Evolutionary conservation across 2,113 vertebrate genomes (phyloP).

Genomic region (Genyomyrus donnyi): DNA sequence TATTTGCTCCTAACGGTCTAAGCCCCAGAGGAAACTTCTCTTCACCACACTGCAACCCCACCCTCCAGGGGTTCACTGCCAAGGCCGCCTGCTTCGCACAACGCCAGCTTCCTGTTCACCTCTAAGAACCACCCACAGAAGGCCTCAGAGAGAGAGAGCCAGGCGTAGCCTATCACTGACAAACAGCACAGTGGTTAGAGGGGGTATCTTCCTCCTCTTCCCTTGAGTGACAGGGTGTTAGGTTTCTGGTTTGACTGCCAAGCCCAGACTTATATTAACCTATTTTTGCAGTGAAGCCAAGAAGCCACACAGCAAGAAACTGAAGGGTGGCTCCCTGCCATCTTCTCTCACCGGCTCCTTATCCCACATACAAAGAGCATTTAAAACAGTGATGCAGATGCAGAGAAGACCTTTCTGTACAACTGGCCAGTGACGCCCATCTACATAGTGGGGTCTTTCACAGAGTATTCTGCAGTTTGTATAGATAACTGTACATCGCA

Average conservation of each 20-base stretch:
- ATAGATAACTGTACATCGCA: background rate
- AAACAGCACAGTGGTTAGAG: constrained; percentile 34
- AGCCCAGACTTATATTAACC: constrained; percentile 50
- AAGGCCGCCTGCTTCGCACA: constrained; percentile 34
- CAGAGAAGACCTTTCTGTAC: background rate
- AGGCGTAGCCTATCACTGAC: constrained; percentile 43
- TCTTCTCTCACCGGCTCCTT: constrained; percentile 20
- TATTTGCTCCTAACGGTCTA: constrained; percentile 45
- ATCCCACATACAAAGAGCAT: background rate
- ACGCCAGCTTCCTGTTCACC: constrained; percentile 67
- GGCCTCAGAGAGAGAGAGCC: background rate
- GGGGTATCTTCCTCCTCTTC: background rate
- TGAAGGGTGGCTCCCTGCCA: constrained; percentile 25
- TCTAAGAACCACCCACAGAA: constrained; percentile 27
- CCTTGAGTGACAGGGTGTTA: constrained; percentile 45
- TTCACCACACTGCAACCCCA: constrained; percentile 16
- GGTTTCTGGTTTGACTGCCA: constrained; percentile 52
- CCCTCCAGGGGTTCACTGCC: constrained; percentile 29
- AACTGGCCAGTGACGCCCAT: background rate
- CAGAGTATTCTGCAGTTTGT: background rate
- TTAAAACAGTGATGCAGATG: background rate
- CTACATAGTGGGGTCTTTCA: background rate
- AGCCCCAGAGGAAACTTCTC: constrained; percentile 55
- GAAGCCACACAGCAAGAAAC: constrained; percentile 45
- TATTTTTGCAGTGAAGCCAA: constrained; percentile 38